These are phyloP conservation scores for Chloroclysta siterata DNA, from an alignment of 2,888 invertebrate genomes.

Conservation along the genomic window DNA sequence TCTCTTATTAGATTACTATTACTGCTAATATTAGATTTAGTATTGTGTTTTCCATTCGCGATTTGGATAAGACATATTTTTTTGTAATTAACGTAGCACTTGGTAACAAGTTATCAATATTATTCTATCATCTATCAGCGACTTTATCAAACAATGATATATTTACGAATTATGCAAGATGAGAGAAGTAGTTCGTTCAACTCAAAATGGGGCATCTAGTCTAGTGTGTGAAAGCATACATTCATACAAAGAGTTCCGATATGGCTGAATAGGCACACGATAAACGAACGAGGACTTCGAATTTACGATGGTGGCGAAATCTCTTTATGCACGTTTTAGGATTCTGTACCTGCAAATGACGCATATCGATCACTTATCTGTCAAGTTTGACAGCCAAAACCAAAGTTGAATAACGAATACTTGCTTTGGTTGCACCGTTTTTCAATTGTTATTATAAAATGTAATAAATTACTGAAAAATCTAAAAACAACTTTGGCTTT, in stretches of 20 bases:
- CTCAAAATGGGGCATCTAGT: constrained; percentile 59
- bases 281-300: constrained; percentile 63
- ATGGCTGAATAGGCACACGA: constrained; percentile 61
- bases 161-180: constrained; percentile 58
- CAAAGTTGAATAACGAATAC: too few species aligned
- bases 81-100: constrained; percentile 11
- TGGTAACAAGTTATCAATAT: constrained; percentile 37
- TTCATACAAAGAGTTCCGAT: constrained; percentile 58
- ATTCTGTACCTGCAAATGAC: not conserved
- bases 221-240: constrained; percentile 63
- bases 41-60: too few species aligned
- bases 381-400: not conserved
- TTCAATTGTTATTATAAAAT: too few species aligned
- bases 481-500: too few species aligned
- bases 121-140: constrained; percentile 43
- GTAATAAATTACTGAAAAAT: too few species aligned
- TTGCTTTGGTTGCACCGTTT: too few species aligned
- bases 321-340: constrained; percentile 44
- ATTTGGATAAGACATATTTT: too few species aligned
- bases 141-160: constrained; percentile 63
- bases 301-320: constrained; percentile 59
- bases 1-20: too few species aligned
- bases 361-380: not conserved
- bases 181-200: constrained; percentile 73
- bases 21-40: too few species aligned